phyloP scores from a whole-genome alignment of 2,888 invertebrate species.

The Gymnosoma rotundatum region DNA sequence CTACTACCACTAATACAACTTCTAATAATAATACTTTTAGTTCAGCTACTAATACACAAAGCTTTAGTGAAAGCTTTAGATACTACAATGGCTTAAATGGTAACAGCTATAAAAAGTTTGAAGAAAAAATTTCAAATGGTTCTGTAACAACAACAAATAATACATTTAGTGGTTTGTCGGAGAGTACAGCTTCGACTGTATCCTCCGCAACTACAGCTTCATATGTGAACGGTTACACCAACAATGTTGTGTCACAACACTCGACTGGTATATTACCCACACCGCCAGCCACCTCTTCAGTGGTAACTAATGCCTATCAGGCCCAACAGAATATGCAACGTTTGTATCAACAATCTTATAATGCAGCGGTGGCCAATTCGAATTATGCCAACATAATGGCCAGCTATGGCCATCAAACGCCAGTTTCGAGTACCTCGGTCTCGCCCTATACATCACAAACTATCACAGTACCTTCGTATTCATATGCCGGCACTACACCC shows the following conservation, averaged over 20 bases:
- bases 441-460: slow-evolving; percentile 69
- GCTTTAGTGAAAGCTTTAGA: slow-evolving; percentile 44
- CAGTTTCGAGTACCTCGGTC: slow-evolving; percentile 65
- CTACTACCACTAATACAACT: not conserved
- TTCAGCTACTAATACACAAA: slow-evolving; percentile 12
- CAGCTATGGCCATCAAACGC: slow-evolving; percentile 59
- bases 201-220: slow-evolving; percentile 18
- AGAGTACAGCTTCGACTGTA: not conserved
- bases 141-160: slow-evolving; percentile 5
- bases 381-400: slow-evolving; percentile 59
- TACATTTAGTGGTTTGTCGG: slow-evolving; percentile 38
- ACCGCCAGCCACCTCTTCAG: slow-evolving; percentile 65
- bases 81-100: slow-evolving; percentile 44
- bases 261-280: slow-evolving; percentile 56
- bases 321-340: slow-evolving; percentile 75
- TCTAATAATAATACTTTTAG: not conserved
- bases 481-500: slow-evolving; percentile 52
- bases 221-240: slow-evolving; percentile 57
- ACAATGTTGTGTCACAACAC: slow-evolving; percentile 51
- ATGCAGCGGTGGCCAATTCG: slow-evolving; percentile 69
- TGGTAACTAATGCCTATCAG: slow-evolving; percentile 71
- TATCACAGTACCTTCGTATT: slow-evolving; percentile 65
- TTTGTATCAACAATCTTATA: slow-evolving; percentile 74
- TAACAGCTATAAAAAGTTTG: not conserved
- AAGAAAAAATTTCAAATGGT: slow-evolving; percentile 43